Conservation (phyloP, 2,797 vertebrate genomes). For the Myotis vivesi region DNA sequence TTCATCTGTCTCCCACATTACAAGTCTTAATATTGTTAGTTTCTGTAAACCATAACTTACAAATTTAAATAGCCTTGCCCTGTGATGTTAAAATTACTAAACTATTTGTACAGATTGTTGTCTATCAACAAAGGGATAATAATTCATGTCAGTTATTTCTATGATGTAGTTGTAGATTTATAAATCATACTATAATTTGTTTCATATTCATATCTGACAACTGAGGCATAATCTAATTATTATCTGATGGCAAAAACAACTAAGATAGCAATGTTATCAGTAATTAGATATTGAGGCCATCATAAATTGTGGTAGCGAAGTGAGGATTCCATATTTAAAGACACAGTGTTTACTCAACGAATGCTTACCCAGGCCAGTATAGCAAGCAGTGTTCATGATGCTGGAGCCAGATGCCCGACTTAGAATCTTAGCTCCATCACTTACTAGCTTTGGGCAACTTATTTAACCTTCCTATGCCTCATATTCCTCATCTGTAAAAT, state of each 20-base stretch:
- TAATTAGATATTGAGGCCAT: neutral
- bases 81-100: neutral
- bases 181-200: neutral
- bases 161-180: neutral
- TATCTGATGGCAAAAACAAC: conserved; percentile 10
- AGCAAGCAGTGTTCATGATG: neutral
- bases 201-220: conserved; percentile 33
- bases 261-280: neutral
- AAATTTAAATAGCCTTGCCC: neutral
- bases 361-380: neutral
- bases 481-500: neutral
- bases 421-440: neutral
- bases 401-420: neutral
- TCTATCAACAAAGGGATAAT: neutral
- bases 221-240: neutral
- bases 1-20: conserved; percentile 22
- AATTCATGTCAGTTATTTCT: neutral
- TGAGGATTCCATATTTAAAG: neutral
- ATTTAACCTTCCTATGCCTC: neutral
- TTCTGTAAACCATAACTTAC: conserved; percentile 33
- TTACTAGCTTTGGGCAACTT: neutral
- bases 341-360: neutral
- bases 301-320: neutral
- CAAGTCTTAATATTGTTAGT: conserved; percentile 26
- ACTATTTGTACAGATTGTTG: neutral